Conservation (phyloP, 2,888 invertebrate genomes). For the Lissocephala sabroskyi region DNA sequence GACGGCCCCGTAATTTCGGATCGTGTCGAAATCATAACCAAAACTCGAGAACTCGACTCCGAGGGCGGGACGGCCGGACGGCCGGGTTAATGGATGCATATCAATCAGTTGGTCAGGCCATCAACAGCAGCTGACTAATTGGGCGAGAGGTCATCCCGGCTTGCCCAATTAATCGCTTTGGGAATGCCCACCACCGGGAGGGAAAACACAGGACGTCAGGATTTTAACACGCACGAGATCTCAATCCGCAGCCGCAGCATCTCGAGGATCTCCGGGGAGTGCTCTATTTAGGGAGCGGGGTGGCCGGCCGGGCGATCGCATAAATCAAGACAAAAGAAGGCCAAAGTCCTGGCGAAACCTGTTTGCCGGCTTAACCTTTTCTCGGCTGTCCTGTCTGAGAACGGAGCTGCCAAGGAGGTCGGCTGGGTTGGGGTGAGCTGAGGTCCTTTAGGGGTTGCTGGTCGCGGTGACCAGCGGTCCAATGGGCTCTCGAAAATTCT, state of each 20-base stretch:
- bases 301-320: slow-evolving; percentile 11
- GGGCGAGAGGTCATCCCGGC: neutral
- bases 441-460: too few species aligned
- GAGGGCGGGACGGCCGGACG: slow-evolving; percentile 6
- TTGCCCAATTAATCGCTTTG: slow-evolving; percentile 35
- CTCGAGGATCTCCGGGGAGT: slow-evolving; percentile 8
- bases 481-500: slow-evolving; percentile 23
- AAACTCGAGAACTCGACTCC: too few species aligned
- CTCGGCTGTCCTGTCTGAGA: too few species aligned
- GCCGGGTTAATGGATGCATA: slow-evolving; percentile 5
- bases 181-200: neutral
- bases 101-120: slow-evolving; percentile 3
- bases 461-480: slow-evolving; percentile 40
- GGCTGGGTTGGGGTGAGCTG: too few species aligned
- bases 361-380: slow-evolving; percentile 44
- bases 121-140: slow-evolving; percentile 26
- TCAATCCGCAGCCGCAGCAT: slow-evolving; percentile 22
- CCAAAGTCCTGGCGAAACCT: slow-evolving; percentile 23
- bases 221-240: too few species aligned
- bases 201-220: neutral
- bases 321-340: neutral
- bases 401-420: too few species aligned
- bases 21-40: slow-evolving; percentile 14
- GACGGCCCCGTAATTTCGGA: neutral
- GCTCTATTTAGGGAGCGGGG: slow-evolving; percentile 33